These are phyloP conservation scores for Anorthoa munda DNA, from an alignment of 2,888 invertebrate genomes.

Conservation along the genomic window DNA sequence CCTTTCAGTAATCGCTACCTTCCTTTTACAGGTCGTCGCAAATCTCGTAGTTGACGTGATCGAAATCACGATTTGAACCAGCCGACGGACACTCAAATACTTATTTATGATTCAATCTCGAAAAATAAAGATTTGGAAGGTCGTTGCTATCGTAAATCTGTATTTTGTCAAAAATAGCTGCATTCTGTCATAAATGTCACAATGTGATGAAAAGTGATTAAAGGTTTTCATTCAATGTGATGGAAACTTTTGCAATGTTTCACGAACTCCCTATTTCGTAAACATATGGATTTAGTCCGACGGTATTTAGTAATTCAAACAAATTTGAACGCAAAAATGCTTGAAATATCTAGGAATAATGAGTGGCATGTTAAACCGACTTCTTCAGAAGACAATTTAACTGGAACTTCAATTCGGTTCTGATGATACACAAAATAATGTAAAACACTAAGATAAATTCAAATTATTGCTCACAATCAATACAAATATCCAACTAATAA, in stretches of 20 bases:
- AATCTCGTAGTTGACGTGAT: constrained; percentile 85
- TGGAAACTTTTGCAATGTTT: background rate
- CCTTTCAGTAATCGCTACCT: constrained; percentile 89
- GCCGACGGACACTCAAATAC: constrained; percentile 51
- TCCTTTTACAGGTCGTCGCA: constrained; percentile 85
- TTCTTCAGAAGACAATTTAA: background rate
- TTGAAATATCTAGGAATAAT: background rate
- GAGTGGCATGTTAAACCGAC: background rate
- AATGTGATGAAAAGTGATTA: background rate
- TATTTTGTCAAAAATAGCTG: constrained; percentile 16
- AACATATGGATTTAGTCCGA: background rate
- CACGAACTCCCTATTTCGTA: background rate
- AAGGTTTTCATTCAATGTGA: background rate
- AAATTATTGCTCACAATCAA: too few relatives aligned
- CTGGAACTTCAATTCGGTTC: background rate
- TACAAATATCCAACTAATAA: too few relatives aligned
- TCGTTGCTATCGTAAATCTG: constrained; percentile 73
- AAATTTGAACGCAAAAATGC: background rate
- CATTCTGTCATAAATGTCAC: background rate
- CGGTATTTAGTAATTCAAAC: background rate
- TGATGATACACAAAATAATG: background rate
- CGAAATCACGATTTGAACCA: constrained; percentile 74
- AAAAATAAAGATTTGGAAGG: constrained; percentile 62
- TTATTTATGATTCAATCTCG: constrained; percentile 46
- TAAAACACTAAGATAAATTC: too few relatives aligned